A percentile compares a stretch with the other conserved stretches of the same genome.
Evolutionary conservation across 2,797 vertebrate species (phyloP).

Genomic region (Vipera latastei): DNA sequence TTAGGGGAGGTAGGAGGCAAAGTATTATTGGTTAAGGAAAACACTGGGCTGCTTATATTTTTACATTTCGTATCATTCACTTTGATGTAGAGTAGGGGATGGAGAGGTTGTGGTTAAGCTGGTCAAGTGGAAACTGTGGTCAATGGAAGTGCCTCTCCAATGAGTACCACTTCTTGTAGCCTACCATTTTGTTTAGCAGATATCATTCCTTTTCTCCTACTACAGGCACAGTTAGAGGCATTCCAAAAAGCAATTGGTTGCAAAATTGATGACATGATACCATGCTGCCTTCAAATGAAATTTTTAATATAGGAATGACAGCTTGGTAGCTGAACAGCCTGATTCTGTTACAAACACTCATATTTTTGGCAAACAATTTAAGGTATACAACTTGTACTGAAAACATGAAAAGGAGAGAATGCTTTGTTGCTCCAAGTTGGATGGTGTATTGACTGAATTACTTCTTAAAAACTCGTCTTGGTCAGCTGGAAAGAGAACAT

Average conservation of each 20-base stretch:
- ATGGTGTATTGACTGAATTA: background rate
- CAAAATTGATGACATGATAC: background rate
- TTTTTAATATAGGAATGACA: background rate
- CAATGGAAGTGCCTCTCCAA: background rate
- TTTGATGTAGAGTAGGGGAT: background rate
- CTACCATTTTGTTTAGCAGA: background rate
- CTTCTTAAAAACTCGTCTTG: background rate
- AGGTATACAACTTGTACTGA: background rate
- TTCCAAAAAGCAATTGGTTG: background rate
- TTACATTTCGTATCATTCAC: background rate
- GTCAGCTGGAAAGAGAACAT: background rate
- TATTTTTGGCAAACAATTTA: background rate
- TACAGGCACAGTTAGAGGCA: background rate
- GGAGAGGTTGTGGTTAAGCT: background rate
- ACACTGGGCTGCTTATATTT: background rate
- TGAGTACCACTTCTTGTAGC: background rate
- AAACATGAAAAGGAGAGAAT: background rate
- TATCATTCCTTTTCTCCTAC: background rate
- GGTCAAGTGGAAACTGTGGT: background rate
- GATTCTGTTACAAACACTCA: background rate
- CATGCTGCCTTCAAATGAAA: background rate
- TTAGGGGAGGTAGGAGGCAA: background rate
- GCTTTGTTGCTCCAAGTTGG: background rate
- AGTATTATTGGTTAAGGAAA: background rate
- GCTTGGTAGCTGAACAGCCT: background rate